Evolutionary conservation across 2,888 invertebrate genomes (phyloP).

Genomic region (Icerya purchasi): DNA sequence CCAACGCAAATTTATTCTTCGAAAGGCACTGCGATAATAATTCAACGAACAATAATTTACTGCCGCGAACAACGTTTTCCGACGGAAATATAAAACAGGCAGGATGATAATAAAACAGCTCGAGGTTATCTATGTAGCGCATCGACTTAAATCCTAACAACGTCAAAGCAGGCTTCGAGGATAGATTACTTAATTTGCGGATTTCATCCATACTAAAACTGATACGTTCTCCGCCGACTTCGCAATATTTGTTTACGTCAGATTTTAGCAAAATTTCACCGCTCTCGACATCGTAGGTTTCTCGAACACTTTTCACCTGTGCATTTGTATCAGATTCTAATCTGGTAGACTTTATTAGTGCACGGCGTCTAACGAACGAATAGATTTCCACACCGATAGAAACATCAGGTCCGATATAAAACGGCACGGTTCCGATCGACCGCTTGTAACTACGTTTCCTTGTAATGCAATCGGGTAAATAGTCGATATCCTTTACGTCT

Average conservation of each 20-base stretch:
- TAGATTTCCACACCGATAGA: constrained; percentile 9
- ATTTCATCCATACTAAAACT: constrained; percentile 11
- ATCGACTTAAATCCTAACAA: constrained; percentile 14
- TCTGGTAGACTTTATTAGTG: constrained; percentile 10
- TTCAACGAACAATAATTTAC: constrained; percentile 8
- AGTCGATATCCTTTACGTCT: constrained; percentile 6
- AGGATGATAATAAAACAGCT: constrained; percentile 11
- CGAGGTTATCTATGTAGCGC: constrained; percentile 4
- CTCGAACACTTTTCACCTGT: constrained; percentile 2
- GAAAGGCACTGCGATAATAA: constrained; percentile 9
- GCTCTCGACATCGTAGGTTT: constrained; percentile 7
- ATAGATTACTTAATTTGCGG: constrained; percentile 1
- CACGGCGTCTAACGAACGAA: constrained; percentile 11
- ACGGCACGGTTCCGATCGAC: constrained; percentile 5
- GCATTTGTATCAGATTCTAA: constrained; percentile 12
- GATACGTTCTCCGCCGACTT: constrained; percentile 1
- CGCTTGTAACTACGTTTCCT: constrained; percentile 8
- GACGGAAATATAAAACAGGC: constrained; percentile 12
- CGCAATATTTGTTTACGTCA: constrained; percentile 10
- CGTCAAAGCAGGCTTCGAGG: constrained; percentile 9
- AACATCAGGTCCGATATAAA: constrained; percentile 8
- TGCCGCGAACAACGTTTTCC: constrained; percentile 8
- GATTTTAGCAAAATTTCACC: constrained; percentile 12
- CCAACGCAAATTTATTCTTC: constrained; percentile 13
- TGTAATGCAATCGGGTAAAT: constrained; percentile 9